A percentile compares a stretch with the other conserved stretches of the same genome.
Conservation (phyloP, 92 coral and sea anemone genomes). For the Porites lobata region DNA sequence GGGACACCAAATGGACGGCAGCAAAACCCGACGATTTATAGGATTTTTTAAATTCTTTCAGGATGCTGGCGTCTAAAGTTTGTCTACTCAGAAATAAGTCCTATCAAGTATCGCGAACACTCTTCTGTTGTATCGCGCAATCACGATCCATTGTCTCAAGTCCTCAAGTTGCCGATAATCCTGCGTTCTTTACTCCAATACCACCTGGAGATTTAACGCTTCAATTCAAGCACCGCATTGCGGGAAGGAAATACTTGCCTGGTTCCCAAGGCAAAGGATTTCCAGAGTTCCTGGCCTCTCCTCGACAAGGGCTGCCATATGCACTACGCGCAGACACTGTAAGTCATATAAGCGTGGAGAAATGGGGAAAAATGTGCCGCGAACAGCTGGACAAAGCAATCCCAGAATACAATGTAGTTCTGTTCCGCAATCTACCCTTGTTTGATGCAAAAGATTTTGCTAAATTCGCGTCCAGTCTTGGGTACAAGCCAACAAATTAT, state of each 20-base stretch:
- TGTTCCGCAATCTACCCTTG: constrained; percentile 83
- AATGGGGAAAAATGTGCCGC: constrained; percentile 75
- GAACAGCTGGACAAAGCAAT: constrained; percentile 65
- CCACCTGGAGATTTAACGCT: constrained; percentile 68
- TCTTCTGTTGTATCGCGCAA: background rate
- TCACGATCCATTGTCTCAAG: constrained; percentile 34
- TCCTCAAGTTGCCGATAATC: constrained; percentile 29
- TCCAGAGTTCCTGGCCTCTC: constrained; percentile 79
- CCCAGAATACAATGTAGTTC: constrained; percentile 68
- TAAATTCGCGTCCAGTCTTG: constrained; percentile 52
- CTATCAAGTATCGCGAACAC: background rate
- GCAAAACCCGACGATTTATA: background rate
- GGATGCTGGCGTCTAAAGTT: constrained; percentile 21
- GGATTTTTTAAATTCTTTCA: background rate
- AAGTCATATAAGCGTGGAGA: constrained; percentile 32
- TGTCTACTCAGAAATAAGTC: background rate
- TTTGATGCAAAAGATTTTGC: constrained; percentile 55
- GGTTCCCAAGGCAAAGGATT: constrained; percentile 76
- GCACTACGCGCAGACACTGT: constrained; percentile 60
- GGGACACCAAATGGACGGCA: too few relatives aligned
- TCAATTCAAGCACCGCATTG: constrained; percentile 60
- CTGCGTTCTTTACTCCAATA: constrained; percentile 49
- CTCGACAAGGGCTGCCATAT: constrained; percentile 71
- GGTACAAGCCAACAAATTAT: constrained; percentile 76
- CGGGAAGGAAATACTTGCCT: constrained; percentile 80